Percentiles rank a stretch among this genome's conserved stretches.
phyloP scores from a whole-genome alignment of 2,797 vertebrate species.

The Mus spretus region DNA sequence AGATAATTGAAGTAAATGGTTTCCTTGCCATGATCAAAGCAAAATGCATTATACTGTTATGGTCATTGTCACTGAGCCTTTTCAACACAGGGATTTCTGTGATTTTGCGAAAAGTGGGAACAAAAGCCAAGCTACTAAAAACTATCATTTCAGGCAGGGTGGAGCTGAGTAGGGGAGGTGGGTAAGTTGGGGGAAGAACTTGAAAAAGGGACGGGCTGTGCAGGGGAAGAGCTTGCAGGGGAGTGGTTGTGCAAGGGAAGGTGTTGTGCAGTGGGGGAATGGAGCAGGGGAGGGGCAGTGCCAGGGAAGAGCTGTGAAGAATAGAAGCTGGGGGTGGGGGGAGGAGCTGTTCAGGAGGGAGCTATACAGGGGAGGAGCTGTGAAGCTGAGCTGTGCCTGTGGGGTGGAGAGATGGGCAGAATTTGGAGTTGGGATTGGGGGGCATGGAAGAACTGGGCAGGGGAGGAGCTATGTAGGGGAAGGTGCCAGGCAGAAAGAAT shows the following conservation, averaged over 20 bases:
- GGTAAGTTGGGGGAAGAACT: not conserved
- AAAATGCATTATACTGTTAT: constrained; percentile 10
- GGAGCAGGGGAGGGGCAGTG: not conserved
- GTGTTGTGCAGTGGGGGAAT: not conserved
- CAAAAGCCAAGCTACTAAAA: constrained; percentile 25
- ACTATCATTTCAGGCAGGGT: not conserved
- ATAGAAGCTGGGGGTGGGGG: not conserved
- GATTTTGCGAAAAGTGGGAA: constrained; percentile 37
- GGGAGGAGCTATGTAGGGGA: not conserved
- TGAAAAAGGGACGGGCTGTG: not conserved
- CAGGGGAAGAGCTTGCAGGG: not conserved
- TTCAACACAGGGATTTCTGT: constrained; percentile 18
- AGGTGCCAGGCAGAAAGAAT: not conserved
- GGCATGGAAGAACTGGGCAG: not conserved
- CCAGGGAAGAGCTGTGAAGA: not conserved
- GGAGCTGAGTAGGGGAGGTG: not conserved
- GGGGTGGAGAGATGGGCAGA: not conserved
- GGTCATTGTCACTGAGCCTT: constrained; percentile 28
- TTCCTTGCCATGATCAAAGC: constrained; percentile 54
- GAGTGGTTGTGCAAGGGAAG: not conserved
- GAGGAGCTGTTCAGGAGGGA: not conserved
- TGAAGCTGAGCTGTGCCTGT: not conserved
- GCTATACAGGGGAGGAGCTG: not conserved
- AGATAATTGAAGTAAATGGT: constrained; percentile 37
- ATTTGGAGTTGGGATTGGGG: not conserved